Evolutionary conservation across 1,140 invertebrate genomes (phyloP).

Genomic region (Solen grandis): DNA sequence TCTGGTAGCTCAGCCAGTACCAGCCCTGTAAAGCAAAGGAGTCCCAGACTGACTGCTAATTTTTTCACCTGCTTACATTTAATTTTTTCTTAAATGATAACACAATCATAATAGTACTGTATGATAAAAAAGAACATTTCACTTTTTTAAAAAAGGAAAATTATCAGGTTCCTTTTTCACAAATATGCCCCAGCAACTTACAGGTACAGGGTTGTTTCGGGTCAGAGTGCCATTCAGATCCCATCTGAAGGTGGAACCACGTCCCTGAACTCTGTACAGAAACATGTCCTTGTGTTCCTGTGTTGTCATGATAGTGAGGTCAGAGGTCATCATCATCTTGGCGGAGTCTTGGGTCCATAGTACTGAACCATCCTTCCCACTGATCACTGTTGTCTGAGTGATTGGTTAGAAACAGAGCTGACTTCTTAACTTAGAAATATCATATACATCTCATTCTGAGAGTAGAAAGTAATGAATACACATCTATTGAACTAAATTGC

Average conservation of each 20-base stretch:
- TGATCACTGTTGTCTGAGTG: conserved; percentile 37
- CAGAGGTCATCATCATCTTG: conserved; percentile 33
- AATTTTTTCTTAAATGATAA: no score
- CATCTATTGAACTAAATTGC: not conserved
- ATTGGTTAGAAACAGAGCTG: not conserved
- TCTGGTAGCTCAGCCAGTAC: no score
- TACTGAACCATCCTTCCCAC: conserved; percentile 38
- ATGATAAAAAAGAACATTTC: no score
- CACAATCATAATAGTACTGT: no score
- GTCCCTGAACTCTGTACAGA: conserved; percentile 20
- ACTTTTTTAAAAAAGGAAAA: no score
- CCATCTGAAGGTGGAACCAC: conserved; percentile 12
- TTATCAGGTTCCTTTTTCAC: no score
- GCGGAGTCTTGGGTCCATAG: conserved; percentile 24
- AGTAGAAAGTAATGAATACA: not conserved
- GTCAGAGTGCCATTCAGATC: not conserved
- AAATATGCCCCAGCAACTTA: no score
- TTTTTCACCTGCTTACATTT: no score
- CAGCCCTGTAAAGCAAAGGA: no score
- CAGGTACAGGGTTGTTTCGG: no score
- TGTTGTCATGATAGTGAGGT: conserved; percentile 18
- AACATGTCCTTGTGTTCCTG: conserved; percentile 21
- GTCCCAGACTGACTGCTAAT: no score
- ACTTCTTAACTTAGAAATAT: not conserved
- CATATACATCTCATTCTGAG: not conserved